phyloP scores from a whole-genome alignment of 2,888 invertebrate species.

The Allacma fusca region DNA sequence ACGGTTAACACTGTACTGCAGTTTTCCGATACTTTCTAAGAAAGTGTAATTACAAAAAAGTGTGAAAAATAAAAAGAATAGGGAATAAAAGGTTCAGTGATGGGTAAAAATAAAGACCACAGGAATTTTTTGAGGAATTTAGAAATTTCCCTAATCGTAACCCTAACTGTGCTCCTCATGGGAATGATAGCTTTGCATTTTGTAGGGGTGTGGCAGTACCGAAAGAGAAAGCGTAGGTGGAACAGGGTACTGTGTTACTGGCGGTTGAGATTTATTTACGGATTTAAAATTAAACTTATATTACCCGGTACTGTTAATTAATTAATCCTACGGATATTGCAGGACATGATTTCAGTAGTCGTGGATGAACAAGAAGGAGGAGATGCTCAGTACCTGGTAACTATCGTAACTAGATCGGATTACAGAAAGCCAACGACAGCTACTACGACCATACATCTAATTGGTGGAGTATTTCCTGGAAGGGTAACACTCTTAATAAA shows the following conservation, averaged over 20 bases:
- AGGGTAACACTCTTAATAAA: conserved; percentile 5
- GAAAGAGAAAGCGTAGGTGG: conserved; percentile 11
- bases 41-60: too few species aligned
- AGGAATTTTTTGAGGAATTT: neutral
- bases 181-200: neutral
- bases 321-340: neutral
- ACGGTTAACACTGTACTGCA: too few species aligned
- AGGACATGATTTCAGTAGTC: conserved; percentile 9
- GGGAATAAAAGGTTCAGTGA: too few species aligned
- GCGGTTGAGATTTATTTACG: neutral
- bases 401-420: neutral
- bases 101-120: too few species aligned
- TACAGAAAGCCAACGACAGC: conserved; percentile 10
- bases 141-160: neutral
- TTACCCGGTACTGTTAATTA: neutral
- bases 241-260: neutral
- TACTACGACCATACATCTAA: conserved; percentile 14
- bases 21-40: too few species aligned
- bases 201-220: neutral
- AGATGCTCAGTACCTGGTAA: conserved; percentile 9
- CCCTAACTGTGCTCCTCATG: neutral
- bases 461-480: conserved; percentile 25
- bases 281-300: neutral
- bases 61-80: too few species aligned
- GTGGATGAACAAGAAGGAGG: conserved; percentile 26